Base-by-base conservation (phyloP, 2,113 vertebrate species). In the Calypte anna region DNA sequence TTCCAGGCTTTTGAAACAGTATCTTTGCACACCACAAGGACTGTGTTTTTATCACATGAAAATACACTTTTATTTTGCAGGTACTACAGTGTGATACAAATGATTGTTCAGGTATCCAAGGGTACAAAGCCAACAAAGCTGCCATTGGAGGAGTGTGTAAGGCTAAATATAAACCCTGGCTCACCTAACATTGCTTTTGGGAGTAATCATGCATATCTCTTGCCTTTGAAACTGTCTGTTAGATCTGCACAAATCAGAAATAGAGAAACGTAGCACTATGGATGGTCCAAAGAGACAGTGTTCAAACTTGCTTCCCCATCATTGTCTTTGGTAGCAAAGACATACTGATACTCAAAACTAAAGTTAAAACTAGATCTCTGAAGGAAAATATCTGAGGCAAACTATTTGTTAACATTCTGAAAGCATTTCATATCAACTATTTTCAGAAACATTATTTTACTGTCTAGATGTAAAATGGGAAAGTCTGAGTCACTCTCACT, bases 201-300 rank as follows among this genome's bases (percentile, higher is more conserved):
- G 7, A 83, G 54, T 36, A 83, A 68, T 36, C 1, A 0, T 78
- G 22, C 1, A 8, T 57, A 50, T 4, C 5, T 80, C 7, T 16
- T 62, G 10, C 14, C 13, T 74, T 62, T 48, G 50, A 78, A 91
- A 81, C 28, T 58, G 36, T 30, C 15, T 83, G 24, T 62, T 62
- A 30, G 16, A 68, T 19, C 22, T 50, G 25, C 33, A 46, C 14
- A 64, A 63, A 79, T 22, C 4, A 75, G 31, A 61, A 91, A 21
- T 1, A 58, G 9, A 28, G 12, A 43, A 84, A 92, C 82, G 12
- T 24, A 67, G 4, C 2, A 2, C 14, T 24, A 30, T 48, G 24
- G 10, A 28, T 46, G 10, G 28, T 51, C 13, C 51, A 50, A 23
- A 23, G 90, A 40, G 43, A 58, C 3, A 48, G 5, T 2, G 2